Conservation (phyloP, 2,113 vertebrate species). For the Nothocercus julius region DNA sequence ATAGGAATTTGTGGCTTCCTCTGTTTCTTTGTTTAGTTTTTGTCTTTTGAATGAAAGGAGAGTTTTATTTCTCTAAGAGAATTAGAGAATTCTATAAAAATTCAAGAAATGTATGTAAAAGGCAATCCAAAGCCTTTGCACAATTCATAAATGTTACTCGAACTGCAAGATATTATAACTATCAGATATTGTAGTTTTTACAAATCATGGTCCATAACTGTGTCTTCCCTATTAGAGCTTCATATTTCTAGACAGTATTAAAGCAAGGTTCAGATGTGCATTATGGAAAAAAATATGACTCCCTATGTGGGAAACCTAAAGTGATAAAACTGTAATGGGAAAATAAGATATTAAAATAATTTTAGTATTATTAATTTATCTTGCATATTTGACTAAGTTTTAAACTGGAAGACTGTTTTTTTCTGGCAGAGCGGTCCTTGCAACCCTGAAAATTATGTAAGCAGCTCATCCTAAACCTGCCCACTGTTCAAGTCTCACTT, state of each 20-base stretch:
- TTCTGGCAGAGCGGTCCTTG: background rate
- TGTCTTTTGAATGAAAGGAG: background rate
- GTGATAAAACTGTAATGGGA: background rate
- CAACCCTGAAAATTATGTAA: background rate
- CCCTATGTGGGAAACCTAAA: rapidly evolving
- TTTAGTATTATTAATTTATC: background rate
- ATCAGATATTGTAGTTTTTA: background rate
- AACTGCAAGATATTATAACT: background rate
- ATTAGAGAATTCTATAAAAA: background rate
- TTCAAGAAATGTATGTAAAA: background rate
- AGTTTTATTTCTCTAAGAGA: background rate
- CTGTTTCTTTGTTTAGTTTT: background rate
- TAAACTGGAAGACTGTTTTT: background rate
- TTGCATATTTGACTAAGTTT: background rate
- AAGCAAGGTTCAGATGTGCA: background rate
- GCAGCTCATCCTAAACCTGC: background rate
- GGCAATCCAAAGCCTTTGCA: background rate
- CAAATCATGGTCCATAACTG: rapidly evolving
- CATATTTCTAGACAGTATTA: background rate
- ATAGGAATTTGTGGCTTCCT: background rate
- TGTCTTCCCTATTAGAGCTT: background rate
- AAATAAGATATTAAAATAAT: background rate
- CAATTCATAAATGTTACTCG: background rate
- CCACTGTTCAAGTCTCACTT: background rate
- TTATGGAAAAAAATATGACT: background rate